These are phyloP conservation scores for Drosophila miranda DNA, from an alignment of 1,140 invertebrate genomes.

Conservation along the genomic window DNA sequence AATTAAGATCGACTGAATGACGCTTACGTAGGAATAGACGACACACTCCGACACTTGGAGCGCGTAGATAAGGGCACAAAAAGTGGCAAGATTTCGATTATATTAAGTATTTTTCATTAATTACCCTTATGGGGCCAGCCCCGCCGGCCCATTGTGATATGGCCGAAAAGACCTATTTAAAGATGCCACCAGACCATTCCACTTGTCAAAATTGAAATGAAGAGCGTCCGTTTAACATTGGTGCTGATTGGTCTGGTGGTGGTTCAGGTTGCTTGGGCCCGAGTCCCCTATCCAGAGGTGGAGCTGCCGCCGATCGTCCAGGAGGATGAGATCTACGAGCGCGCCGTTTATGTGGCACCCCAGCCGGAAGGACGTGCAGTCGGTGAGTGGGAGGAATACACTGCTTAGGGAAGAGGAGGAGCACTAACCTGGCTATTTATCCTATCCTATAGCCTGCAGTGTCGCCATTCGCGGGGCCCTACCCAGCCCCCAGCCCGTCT, in stretches of 20 bases:
- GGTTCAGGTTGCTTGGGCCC: constrained; percentile 51
- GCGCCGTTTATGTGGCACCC: constrained; percentile 38
- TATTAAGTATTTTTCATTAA: constrained; percentile 58
- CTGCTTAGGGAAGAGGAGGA: background rate
- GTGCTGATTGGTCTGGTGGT: constrained; percentile 43
- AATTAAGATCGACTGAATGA: constrained; percentile 45
- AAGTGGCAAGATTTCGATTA: constrained; percentile 27
- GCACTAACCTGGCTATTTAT: background rate
- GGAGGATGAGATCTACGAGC: constrained; percentile 36
- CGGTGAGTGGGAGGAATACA: constrained; percentile 25
- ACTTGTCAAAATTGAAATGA: constrained; percentile 56
- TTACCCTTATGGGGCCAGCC: constrained; percentile 5
- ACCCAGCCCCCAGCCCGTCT: constrained; percentile 68
- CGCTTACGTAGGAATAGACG: constrained; percentile 16
- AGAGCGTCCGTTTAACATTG: constrained; percentile 49
- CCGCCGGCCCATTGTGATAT: constrained; percentile 6
- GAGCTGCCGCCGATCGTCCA: constrained; percentile 51
- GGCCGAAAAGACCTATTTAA: constrained; percentile 57
- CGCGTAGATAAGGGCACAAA: constrained; percentile 18
- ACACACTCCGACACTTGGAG: constrained; percentile 22
- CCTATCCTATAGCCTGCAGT: constrained; percentile 51
- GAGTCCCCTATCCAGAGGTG: constrained; percentile 55
- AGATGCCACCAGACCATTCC: constrained; percentile 10
- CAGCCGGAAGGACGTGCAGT: constrained; percentile 39
- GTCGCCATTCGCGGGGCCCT: constrained; percentile 71